Base-by-base conservation (phyloP, 2,888 invertebrate genomes). In the Pteria penguin region DNA sequence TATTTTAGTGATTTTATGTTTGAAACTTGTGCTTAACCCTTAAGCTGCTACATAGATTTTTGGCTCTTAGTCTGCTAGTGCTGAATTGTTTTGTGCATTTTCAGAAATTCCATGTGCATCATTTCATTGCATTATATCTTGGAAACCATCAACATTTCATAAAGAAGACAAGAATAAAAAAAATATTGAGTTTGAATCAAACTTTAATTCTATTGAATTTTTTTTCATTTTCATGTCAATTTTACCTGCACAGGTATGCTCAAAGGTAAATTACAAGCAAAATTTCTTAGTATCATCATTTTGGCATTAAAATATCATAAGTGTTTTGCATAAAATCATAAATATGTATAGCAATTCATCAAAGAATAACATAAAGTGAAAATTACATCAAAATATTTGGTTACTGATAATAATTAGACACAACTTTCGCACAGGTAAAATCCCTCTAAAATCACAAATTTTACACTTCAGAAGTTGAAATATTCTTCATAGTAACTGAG, bases 41-140 rank as follows among this genome's bases (percentile, higher is more conserved):
- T 65, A 65, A 45, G 24, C 65, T 65, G 45, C 65, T 36, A 36
- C 14, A 26, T 22, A n/a, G 45, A 45, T 11, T 65, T 26, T 60
- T 24, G 27, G 8, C 8, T 45, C 45, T 14, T 14, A 45, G 45
- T 45, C 27, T 8, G 27, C 22, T 4, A 24, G 3, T 22, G 60
- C 60, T 60, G 60, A 60, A 60, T 60, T 60, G 29, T 27, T 27
- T 60, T 11, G 8, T 4, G 27, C 5, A 60, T n/a, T 27, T 60
- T 29, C 4, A 14, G 11, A 29, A 24, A 26, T n/a, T 18, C 24
- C 29, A 8, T 14, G 8, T 14, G 18, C 27, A 26, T 26, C 14
- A 26, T 5, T 65, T 65, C 26, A 65, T 32, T 27, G 11, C 8
- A 26, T 45, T 4, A 65, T 65, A 65, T 14, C 36, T 36, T 45